Evolutionary conservation across 2,797 vertebrate species (phyloP), one percentile per base, ranked within the genome.

Genomic region (Peromyscus attwateri): DNA sequence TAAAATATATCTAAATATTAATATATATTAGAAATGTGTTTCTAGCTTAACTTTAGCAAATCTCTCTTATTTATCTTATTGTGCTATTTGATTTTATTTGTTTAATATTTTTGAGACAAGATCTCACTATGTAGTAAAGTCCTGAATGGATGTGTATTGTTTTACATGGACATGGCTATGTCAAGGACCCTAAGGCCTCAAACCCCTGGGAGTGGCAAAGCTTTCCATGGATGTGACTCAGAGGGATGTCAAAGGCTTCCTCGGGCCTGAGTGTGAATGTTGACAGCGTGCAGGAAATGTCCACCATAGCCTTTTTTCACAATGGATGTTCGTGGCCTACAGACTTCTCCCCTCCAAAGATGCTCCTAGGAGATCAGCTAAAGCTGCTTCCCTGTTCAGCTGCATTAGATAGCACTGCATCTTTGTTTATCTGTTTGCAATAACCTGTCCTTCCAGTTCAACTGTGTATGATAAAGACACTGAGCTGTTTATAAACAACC

Each of bases 41-140:
- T 49, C 2, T 92, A 23, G 70, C 55, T 87, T 96, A 77, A 64
- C 3, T 62, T 95, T 89, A 68, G 16, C 52, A 91, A 95, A 46
- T 97, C 16, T 95, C 29, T 88, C 70, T 87, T 92, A 85, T 19
- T 88, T 19, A 25, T 76, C 40, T 88, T 11, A 46, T 75, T 57
- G 21, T 85, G 17, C 37, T 71, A 55, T 87, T 46, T 62, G 31
- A 77, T 77, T 49, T 14, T 84, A 84, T 66, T 84, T 64, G 16
- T 46, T 46, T 66, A 46, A 46, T 89, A 70, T 40, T 88, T 89
- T 49, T 64, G 57, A 64, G 43, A 27, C 13, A 64, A 46, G 40
- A 62, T 34, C 17, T n/a, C 19, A 46, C 31, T 27, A 13, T n/a
- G 34, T 25, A 76, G 55, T 10, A 19, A 43, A 43, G 57, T 29